A percentile compares a stretch with the other conserved stretches of the same genome.
These are phyloP conservation scores for Rosalia funebris DNA, from an alignment of 2,888 invertebrate genomes.

Conservation along the genomic window DNA sequence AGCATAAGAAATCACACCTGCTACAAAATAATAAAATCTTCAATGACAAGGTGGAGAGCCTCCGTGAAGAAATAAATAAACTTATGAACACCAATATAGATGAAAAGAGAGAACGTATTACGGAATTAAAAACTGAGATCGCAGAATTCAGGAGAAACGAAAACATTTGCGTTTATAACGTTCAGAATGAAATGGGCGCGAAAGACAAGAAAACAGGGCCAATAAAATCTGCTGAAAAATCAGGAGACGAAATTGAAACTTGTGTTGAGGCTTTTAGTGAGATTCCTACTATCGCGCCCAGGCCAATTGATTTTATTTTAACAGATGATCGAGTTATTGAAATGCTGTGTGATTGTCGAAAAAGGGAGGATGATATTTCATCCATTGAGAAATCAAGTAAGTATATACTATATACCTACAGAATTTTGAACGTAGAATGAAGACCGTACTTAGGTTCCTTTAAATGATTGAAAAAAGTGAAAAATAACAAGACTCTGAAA, in stretches of 20 bases:
- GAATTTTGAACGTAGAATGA: too few relatives aligned
- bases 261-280: not conserved
- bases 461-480: too few relatives aligned
- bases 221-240: not conserved
- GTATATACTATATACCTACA: too few relatives aligned
- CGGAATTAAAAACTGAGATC: constrained; percentile 31
- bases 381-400: too few relatives aligned
- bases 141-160: constrained; percentile 19
- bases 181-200: constrained; percentile 4
- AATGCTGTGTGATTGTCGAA: not conserved
- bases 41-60: constrained; percentile 18
- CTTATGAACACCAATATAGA: constrained; percentile 20
- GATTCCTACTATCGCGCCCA: not conserved
- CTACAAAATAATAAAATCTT: constrained; percentile 2
- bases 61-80: constrained; percentile 29
- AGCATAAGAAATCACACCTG: not conserved
- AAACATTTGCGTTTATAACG: constrained; percentile 23
- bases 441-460: too few relatives aligned
- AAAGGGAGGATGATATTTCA: too few relatives aligned
- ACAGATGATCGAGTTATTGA: too few relatives aligned
- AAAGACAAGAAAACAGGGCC: not conserved
- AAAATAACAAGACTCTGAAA: too few relatives aligned
- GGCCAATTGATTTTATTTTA: not conserved
- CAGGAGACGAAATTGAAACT: not conserved
- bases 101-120: constrained; percentile 17